Base-by-base conservation (phyloP, 2,888 invertebrate species). In the Hyalella azteca region DNA sequence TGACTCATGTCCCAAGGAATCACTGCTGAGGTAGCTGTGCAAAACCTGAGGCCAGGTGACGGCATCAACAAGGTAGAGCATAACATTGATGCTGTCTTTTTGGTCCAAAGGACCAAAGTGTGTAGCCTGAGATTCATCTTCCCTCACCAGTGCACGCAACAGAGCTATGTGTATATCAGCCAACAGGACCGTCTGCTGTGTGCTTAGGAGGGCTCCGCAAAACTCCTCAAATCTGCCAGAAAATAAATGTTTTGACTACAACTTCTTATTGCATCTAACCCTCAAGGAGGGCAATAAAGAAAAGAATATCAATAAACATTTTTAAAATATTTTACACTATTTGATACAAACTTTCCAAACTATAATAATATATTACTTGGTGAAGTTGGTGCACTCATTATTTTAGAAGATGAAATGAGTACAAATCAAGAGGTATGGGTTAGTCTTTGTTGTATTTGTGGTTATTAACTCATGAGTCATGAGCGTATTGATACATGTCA, bases 21-120 rank as follows among this genome's bases (percentile, higher is more conserved):
- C 97, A 90, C 96, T 96, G 88, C 97, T 96, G 36, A 98, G 92
- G 89, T 95, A 98, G 76, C 93, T 91, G 85, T 95, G 91, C 84
- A 97, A 89, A 76, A 95, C 92, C 90, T 98, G 98, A 59, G 97
- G 96, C 95, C 98, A 99, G 77, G 98, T 97, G 90, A 98, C 93
- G 79, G 94, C 91, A 90, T 99, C 99, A 86, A 97, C 92, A 86
- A 97, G 92, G 90, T 94, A 97, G 79, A 98, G 90, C 85, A 94
- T 92, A 84, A 98, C 93, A 88, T 98, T 98, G 39, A 98, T 93
- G 88, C 97, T 96, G 89, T 98, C 98, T 90, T 98, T 98, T 87
- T 96, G 95, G 90, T 99, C 99, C 82, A 96, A 89, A 11, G 98
- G 97, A 73, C 97, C 97, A 89, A 97, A 98, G 88, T 95, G 95